Evolutionary conservation across 2,888 invertebrate species (phyloP).

Genomic region (Tigriopus californicus): DNA sequence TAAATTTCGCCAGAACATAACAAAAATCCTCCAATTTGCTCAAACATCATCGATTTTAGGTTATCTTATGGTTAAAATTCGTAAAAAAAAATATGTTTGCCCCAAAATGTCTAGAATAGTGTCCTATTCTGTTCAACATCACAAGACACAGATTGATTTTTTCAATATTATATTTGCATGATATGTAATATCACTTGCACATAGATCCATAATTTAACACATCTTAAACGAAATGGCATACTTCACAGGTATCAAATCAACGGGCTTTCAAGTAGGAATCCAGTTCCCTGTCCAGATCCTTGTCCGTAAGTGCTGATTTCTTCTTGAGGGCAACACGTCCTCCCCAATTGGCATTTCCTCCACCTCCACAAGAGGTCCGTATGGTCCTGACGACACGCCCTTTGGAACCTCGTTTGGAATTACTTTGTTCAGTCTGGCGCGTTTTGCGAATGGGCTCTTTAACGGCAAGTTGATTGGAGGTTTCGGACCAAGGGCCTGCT

Average conservation of each 20-base stretch:
- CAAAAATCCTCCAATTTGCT: too few species aligned
- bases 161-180: too few species aligned
- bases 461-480: slow-evolving; percentile 28
- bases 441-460: slow-evolving; percentile 24
- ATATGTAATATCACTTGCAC: too few species aligned
- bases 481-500: slow-evolving; percentile 51
- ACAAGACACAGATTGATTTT: too few species aligned
- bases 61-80: too few species aligned
- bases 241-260: neutral
- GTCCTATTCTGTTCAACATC: too few species aligned
- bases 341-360: slow-evolving; percentile 26
- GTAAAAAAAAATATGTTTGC: too few species aligned
- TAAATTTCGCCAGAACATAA: too few species aligned
- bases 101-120: too few species aligned
- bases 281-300: slow-evolving; percentile 83
- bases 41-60: too few species aligned
- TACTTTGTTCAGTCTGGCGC: slow-evolving; percentile 22
- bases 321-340: slow-evolving; percentile 33
- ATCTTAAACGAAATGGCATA: too few species aligned
- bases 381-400: slow-evolving; percentile 19
- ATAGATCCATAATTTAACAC: too few species aligned
- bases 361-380: slow-evolving; percentile 21
- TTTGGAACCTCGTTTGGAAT: neutral
- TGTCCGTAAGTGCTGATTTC: slow-evolving; percentile 57
- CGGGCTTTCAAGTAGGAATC: slow-evolving; percentile 67